A percentile compares a stretch with the other conserved stretches of the same genome.
Evolutionary conservation across 2,797 vertebrate genomes (phyloP).

Genomic region (Manis crassicaudata): DNA sequence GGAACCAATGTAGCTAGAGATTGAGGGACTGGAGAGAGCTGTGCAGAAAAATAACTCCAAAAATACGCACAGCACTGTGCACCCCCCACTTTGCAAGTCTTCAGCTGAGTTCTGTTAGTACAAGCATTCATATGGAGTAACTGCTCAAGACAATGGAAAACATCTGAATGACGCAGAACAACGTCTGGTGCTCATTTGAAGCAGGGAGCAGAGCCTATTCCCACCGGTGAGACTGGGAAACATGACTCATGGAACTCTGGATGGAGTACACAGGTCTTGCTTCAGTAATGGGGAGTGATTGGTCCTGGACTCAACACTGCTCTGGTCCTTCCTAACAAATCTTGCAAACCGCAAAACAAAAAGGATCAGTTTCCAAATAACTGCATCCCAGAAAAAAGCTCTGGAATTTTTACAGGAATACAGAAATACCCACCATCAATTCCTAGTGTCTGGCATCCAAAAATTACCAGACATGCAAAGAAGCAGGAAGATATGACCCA

Average conservation of each 20-base stretch:
- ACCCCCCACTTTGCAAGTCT: neutral
- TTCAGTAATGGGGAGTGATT: neutral
- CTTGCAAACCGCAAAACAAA: neutral
- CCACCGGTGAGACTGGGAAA: neutral
- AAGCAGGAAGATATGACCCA: neutral
- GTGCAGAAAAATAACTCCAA: neutral
- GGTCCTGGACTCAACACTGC: neutral
- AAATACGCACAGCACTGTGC: fast-evolving
- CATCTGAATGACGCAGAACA: neutral
- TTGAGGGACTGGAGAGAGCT: neutral
- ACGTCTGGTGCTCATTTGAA: neutral
- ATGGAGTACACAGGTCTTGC: neutral
- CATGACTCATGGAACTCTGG: neutral
- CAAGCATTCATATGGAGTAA: neutral
- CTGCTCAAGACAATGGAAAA: neutral
- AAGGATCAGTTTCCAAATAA: neutral
- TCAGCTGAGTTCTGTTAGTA: neutral
- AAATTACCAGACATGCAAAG: neutral
- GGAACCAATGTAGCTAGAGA: neutral
- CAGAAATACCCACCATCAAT: neutral
- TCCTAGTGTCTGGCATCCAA: neutral
- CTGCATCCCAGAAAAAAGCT: neutral
- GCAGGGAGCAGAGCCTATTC: neutral
- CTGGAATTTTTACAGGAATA: neutral
- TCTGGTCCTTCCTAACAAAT: constrained; percentile 2